These are phyloP conservation scores for Helostoma temminkii DNA, from an alignment of 2,797 vertebrate genomes.

Conservation along the genomic window DNA sequence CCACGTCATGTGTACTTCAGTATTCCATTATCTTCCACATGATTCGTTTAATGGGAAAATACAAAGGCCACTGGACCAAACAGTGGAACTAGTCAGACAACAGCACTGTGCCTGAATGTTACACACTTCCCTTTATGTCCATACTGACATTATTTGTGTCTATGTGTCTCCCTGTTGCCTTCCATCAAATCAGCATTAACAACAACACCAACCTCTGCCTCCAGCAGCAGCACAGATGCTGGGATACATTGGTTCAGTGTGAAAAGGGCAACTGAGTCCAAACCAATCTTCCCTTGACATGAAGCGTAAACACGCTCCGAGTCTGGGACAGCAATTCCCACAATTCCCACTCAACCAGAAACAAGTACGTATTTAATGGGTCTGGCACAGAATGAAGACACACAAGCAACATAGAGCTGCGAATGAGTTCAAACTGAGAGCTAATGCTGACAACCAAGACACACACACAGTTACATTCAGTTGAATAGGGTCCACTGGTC, in stretches of 20 bases:
- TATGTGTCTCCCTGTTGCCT: not conserved
- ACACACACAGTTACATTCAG: slow-evolving; percentile 6
- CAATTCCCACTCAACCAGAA: slow-evolving; percentile 47
- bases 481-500: slow-evolving; percentile 39
- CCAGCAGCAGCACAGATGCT: slow-evolving; percentile 7
- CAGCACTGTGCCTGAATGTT: not conserved
- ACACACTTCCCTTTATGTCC: not conserved
- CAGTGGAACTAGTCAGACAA: slow-evolving; percentile 15
- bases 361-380: slow-evolving; percentile 15
- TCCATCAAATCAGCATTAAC: not conserved
- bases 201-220: not conserved
- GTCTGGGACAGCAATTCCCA: slow-evolving; percentile 36
- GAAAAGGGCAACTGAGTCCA: slow-evolving; percentile 43
- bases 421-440: slow-evolving; percentile 6
- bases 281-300: slow-evolving; percentile 38
- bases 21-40: slow-evolving; percentile 36
- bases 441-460: slow-evolving; percentile 7
- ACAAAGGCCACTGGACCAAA: slow-evolving; percentile 28
- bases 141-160: not conserved
- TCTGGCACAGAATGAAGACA: slow-evolving; percentile 23
- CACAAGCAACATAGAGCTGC: slow-evolving; percentile 8
- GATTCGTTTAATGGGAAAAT: slow-evolving; percentile 45
- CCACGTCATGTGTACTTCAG: slow-evolving; percentile 5
- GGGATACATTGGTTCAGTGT: slow-evolving; percentile 12
- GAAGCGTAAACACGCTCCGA: slow-evolving; percentile 16